Conservation (phyloP, 1,140 invertebrate species). For the Paralvinella palmiformis region DNA sequence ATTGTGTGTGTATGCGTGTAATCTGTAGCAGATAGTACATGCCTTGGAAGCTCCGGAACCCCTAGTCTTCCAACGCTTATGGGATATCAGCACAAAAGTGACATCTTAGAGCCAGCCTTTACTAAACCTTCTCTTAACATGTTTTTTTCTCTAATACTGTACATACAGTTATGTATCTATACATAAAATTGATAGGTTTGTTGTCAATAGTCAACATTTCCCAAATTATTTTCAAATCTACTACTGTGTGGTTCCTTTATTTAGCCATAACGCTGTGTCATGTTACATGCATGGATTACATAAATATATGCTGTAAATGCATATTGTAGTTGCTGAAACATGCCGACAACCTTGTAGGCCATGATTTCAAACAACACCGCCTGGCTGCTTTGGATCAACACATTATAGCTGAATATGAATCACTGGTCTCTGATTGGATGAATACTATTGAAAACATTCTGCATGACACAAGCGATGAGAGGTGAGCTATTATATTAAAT, state of each 20-base stretch:
- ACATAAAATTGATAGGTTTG: background rate
- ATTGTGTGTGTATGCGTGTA: too few species aligned
- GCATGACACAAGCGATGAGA: slow-evolving; percentile 46
- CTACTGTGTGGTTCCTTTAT: background rate
- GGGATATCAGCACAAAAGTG: too few species aligned
- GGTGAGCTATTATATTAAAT: too few species aligned
- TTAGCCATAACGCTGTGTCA: background rate
- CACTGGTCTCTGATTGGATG: slow-evolving; percentile 48
- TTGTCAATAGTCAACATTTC: background rate
- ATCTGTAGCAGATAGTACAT: too few species aligned
- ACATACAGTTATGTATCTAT: too few species aligned
- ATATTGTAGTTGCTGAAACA: slow-evolving; percentile 41
- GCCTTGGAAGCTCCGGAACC: too few species aligned
- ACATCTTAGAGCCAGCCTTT: too few species aligned
- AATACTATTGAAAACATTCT: slow-evolving; percentile 47
- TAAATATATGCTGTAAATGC: background rate
- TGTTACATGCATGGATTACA: too few species aligned
- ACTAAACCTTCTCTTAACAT: too few species aligned
- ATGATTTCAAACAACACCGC: slow-evolving; percentile 48
- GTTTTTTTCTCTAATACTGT: too few species aligned
- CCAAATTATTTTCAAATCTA: background rate
- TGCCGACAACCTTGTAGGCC: slow-evolving; percentile 42
- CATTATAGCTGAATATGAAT: slow-evolving; percentile 46
- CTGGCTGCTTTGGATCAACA: slow-evolving; percentile 41
- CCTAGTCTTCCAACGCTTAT: too few species aligned